Conservation (phyloP, 1,140 invertebrate species). For the Amyelois transitella region DNA sequence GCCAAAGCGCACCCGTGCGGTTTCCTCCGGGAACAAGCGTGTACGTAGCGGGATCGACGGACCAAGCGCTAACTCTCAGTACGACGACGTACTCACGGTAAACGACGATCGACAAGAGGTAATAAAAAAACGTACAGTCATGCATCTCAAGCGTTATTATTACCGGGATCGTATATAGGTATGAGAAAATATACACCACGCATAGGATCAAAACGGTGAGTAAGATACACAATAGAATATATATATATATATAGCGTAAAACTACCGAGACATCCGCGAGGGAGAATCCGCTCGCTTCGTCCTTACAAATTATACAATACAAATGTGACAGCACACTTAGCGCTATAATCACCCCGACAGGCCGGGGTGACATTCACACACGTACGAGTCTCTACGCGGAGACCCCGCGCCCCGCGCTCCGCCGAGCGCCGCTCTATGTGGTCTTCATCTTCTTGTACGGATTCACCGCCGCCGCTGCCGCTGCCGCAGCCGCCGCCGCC, state of each 20-base stretch:
- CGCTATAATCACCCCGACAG: slow-evolving; percentile 68
- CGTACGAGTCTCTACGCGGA: slow-evolving; percentile 67
- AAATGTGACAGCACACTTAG: slow-evolving; percentile 73
- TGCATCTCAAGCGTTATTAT: slow-evolving; percentile 91
- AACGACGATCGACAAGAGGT: slow-evolving; percentile 71
- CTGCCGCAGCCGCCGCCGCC: slow-evolving; percentile 64
- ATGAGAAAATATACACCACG: slow-evolving; percentile 77
- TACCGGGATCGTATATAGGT: slow-evolving; percentile 80
- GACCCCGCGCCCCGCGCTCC: slow-evolving; percentile 65
- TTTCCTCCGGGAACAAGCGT: slow-evolving; percentile 68
- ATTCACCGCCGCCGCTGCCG: slow-evolving; percentile 78
- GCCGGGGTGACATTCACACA: slow-evolving; percentile 56
- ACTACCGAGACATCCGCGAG: slow-evolving; percentile 68
- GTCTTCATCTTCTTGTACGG: slow-evolving; percentile 93
- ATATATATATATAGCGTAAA: slow-evolving; percentile 56
- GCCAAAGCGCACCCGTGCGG: slow-evolving; percentile 71
- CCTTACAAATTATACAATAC: slow-evolving; percentile 72
- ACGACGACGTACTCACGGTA: slow-evolving; percentile 63
- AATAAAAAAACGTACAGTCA: slow-evolving; percentile 91
- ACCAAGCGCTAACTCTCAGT: slow-evolving; percentile 70
- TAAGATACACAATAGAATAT: slow-evolving; percentile 68
- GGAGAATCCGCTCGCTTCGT: slow-evolving; percentile 61
- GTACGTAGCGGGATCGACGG: slow-evolving; percentile 69
- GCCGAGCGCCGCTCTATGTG: slow-evolving; percentile 77
- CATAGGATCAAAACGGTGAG: slow-evolving; percentile 73